Conservation (phyloP, 2,888 invertebrate species). For the Dryomyza anilis region DNA sequence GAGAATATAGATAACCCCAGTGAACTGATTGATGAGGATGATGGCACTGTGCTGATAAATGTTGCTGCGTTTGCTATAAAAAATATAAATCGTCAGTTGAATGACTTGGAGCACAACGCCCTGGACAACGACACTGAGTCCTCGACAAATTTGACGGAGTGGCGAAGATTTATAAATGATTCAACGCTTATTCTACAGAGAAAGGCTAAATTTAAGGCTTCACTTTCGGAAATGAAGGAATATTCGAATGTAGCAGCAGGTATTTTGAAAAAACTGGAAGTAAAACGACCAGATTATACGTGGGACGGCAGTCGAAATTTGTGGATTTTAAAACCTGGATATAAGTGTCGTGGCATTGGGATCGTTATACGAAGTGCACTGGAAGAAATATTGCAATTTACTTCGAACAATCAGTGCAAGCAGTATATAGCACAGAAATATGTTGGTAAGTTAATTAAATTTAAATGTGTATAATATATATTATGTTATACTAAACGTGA, state of each 20-base stretch:
- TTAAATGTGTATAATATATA: background rate
- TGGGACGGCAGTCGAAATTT: conserved; percentile 83
- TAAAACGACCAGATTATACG: conserved; percentile 68
- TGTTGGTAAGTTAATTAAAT: conserved; percentile 68
- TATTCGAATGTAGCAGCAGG: conserved; percentile 62
- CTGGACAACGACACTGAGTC: conserved; percentile 36
- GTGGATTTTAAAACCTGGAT: conserved; percentile 89
- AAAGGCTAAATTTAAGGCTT: conserved; percentile 43
- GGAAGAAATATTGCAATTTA: conserved; percentile 71
- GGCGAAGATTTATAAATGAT: conserved; percentile 45
- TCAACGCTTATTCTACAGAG: conserved; percentile 55
- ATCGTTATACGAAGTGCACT: conserved; percentile 80
- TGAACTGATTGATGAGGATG: conserved; percentile 60
- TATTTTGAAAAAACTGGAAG: conserved; percentile 67
- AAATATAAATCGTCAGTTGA: conserved; percentile 42
- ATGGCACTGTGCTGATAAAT: conserved; percentile 62
- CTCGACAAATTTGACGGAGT: conserved; percentile 33
- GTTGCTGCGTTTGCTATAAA: conserved; percentile 43
- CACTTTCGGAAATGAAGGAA: conserved; percentile 40
- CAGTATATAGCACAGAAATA: conserved; percentile 89
- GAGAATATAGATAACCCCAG: conserved; percentile 34
- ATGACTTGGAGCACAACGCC: conserved; percentile 42
- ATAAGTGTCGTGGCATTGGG: conserved; percentile 81
- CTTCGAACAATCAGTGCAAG: conserved; percentile 65
- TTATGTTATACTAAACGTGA: too few relatives aligned